These are phyloP conservation scores for Drosophila setosimentum DNA, from an alignment of 2,888 invertebrate genomes.

Conservation along the genomic window DNA sequence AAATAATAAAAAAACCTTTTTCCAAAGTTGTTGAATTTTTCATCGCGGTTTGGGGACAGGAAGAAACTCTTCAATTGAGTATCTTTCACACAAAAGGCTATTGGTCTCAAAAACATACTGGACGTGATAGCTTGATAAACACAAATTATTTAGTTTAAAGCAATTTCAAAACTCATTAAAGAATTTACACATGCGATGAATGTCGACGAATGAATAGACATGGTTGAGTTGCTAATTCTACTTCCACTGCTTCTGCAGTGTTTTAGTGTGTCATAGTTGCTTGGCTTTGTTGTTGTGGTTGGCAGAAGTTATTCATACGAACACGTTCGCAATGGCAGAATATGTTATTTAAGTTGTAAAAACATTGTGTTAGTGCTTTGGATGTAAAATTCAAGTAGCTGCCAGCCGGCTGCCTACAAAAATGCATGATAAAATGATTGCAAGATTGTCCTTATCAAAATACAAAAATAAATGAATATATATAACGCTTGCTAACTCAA, in stretches of 20 bases:
- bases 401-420: background rate
- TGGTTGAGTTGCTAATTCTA: background rate
- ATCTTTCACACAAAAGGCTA: background rate
- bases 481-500: background rate
- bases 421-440: background rate
- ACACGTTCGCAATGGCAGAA: background rate
- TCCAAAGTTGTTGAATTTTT: conserved; percentile 36
- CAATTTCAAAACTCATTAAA: background rate
- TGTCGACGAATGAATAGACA: background rate
- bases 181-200: background rate
- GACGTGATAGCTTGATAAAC: background rate
- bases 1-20: conserved; percentile 45
- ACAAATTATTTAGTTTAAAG: background rate
- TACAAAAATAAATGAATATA: background rate
- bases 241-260: background rate
- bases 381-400: background rate
- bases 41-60: background rate
- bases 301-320: conserved; percentile 58
- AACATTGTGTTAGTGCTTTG: conserved; percentile 1
- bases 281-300: conserved; percentile 26
- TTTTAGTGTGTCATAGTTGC: background rate
- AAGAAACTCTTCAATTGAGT: background rate
- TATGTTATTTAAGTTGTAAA: conserved; percentile 4
- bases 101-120: background rate
- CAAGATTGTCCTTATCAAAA: background rate